Conservation (phyloP, 2,797 vertebrate species). For the Spondyliosoma cantharus region DNA sequence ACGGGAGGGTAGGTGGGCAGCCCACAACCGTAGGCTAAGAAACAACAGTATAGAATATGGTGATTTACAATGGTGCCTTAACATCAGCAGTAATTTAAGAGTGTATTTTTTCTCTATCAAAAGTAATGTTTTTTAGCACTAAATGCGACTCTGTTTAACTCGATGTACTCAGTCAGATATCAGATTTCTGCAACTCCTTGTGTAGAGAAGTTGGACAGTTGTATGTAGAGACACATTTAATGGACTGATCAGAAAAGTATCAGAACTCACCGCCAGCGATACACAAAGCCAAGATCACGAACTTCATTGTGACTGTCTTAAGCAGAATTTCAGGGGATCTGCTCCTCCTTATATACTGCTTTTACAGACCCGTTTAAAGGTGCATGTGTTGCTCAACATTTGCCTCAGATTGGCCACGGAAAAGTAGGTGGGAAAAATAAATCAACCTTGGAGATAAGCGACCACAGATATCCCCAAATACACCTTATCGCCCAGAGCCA, state of each 20-base stretch:
- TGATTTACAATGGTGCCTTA: not conserved
- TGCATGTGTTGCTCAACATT: slow-evolving; percentile 31
- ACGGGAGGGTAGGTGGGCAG: slow-evolving; percentile 79
- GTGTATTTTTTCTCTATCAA: not conserved
- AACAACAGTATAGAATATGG: slow-evolving; percentile 26
- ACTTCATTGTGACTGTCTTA: slow-evolving; percentile 79
- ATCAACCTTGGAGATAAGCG: slow-evolving; percentile 69
- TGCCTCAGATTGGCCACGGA: not conserved
- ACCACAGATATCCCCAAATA: slow-evolving; percentile 70
- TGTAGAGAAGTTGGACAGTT: not conserved
- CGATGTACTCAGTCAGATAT: not conserved
- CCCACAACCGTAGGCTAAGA: slow-evolving; percentile 90
- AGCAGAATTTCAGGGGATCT: not conserved
- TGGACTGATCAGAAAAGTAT: not conserved
- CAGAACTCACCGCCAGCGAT: slow-evolving; percentile 81
- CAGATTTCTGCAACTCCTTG: not conserved
- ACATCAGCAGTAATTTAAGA: not conserved
- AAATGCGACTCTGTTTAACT: not conserved
- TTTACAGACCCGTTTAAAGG: not conserved
- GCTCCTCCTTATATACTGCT: slow-evolving; percentile 71
- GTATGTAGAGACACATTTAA: not conserved
- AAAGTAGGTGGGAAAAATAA: slow-evolving; percentile 52
- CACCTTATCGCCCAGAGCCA: slow-evolving; percentile 61
- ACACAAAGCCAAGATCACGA: slow-evolving; percentile 84
- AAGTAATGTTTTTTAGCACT: not conserved